phyloP scores from a whole-genome alignment of 2,888 invertebrate genomes.

The Caenorhabditis doughertyi region DNA sequence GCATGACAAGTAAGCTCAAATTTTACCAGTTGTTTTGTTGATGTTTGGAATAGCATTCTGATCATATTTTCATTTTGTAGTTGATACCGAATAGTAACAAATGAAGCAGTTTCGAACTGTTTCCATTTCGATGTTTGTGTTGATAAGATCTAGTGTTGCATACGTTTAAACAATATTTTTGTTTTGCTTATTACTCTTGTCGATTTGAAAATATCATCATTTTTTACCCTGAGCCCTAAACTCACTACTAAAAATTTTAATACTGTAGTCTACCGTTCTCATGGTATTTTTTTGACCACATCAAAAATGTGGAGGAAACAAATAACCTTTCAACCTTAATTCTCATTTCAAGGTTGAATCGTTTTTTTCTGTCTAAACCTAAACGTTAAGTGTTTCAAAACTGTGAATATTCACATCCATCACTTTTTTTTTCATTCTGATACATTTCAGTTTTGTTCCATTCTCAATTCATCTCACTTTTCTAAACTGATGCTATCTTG shows the following conservation, averaged over 20 bases:
- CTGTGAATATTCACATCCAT: neutral
- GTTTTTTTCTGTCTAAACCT: neutral
- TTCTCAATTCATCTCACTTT: neutral
- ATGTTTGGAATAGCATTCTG: neutral
- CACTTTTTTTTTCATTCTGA: neutral
- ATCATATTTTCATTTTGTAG: neutral
- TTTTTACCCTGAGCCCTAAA: too few relatives aligned
- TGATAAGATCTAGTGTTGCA: neutral
- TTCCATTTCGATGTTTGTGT: too few relatives aligned
- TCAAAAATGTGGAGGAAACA: too few relatives aligned
- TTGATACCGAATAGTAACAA: neutral
- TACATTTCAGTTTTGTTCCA: constrained; percentile 14
- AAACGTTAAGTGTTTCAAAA: neutral
- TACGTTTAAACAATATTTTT: too few relatives aligned
- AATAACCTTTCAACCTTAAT: too few relatives aligned
- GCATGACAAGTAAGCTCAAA: constrained; percentile 42
- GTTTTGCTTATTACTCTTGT: too few relatives aligned
- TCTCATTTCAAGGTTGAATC: too few relatives aligned
- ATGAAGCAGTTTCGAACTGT: neutral
- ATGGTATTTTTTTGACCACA: too few relatives aligned
- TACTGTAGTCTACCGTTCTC: too few relatives aligned
- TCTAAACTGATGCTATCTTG: constrained; percentile 22
- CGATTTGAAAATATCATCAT: too few relatives aligned
- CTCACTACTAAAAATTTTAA: too few relatives aligned
- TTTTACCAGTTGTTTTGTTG: constrained; percentile 19